Percentiles rank a stretch among this genome's conserved stretches.
Evolutionary conservation across 1,140 invertebrate species (phyloP).

Genomic region (Stegodyphus mimosarum): DNA sequence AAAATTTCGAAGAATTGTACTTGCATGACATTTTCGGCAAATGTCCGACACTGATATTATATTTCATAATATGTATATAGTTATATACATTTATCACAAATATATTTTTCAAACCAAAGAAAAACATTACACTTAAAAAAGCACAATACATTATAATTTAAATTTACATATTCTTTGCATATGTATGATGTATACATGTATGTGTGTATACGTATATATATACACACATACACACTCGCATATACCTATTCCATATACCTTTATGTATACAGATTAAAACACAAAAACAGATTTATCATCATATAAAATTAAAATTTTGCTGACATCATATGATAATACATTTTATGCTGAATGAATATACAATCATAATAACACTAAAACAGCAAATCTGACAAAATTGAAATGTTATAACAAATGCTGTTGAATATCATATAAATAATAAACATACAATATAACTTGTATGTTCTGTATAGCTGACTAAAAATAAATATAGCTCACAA

Average conservation of each 20-base stretch:
- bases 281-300: background rate
- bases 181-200: too few species aligned
- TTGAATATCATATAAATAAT: too few species aligned
- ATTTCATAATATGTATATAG: background rate
- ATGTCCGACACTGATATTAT: background rate
- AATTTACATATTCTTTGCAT: constrained; percentile 28
- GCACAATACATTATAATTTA: constrained; percentile 45
- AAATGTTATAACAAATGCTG: too few species aligned
- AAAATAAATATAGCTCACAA: constrained; percentile 19
- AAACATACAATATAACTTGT: constrained; percentile 45
- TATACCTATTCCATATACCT: too few species aligned
- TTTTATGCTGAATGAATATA: constrained; percentile 12
- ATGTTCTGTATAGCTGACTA: constrained; percentile 6
- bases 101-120: background rate
- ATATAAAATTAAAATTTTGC: background rate
- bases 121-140: constrained; percentile 48
- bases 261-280: background rate
- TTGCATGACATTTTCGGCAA: background rate
- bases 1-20: constrained; percentile 18
- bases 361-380: constrained; percentile 40
- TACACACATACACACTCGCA: background rate
- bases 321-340: background rate
- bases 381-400: constrained; percentile 20
- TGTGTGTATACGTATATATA: constrained; percentile 15
- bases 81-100: constrained; percentile 57